Percentiles rank a stretch among this genome's conserved stretches.
Evolutionary conservation across 2,113 vertebrate genomes (phyloP).

Genomic region (Cathartes aura): DNA sequence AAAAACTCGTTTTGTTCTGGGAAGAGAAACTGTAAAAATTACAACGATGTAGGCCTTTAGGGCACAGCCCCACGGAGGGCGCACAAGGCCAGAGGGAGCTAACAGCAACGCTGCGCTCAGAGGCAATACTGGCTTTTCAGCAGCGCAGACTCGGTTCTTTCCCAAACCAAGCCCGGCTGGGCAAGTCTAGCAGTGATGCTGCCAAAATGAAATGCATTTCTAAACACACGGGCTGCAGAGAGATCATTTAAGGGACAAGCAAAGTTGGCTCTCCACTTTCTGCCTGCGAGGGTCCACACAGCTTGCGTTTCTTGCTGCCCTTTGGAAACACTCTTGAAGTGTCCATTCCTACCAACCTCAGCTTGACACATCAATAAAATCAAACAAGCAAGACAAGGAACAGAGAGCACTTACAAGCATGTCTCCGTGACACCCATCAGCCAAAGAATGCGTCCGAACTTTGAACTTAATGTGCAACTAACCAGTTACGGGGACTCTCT

Average conservation of each 20-base stretch:
- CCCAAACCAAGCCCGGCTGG: background rate
- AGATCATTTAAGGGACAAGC: accelerated
- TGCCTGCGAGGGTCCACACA: background rate
- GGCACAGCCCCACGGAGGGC: background rate
- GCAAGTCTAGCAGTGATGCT: background rate
- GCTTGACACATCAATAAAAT: background rate
- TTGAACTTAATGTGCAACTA: background rate
- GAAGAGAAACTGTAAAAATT: background rate
- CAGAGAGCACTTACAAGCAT: background rate
- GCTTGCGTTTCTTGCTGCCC: background rate
- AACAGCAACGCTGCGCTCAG: background rate
- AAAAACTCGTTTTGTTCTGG: background rate
- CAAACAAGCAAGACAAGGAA: background rate
- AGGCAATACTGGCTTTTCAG: background rate
- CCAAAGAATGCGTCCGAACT: background rate
- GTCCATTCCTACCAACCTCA: background rate
- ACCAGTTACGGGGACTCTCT: background rate
- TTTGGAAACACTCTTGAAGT: background rate
- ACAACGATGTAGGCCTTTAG: accelerated
- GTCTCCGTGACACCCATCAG: background rate
- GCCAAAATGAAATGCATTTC: background rate
- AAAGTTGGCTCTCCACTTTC: background rate
- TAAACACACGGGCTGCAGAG: background rate
- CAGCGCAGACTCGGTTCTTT: background rate
- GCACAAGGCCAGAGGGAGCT: background rate